A percentile compares a stretch with the other conserved stretches of the same genome.
These are phyloP conservation scores for Synchiropus splendidus DNA, from an alignment of 2,113 vertebrate genomes.

Conservation along the genomic window DNA sequence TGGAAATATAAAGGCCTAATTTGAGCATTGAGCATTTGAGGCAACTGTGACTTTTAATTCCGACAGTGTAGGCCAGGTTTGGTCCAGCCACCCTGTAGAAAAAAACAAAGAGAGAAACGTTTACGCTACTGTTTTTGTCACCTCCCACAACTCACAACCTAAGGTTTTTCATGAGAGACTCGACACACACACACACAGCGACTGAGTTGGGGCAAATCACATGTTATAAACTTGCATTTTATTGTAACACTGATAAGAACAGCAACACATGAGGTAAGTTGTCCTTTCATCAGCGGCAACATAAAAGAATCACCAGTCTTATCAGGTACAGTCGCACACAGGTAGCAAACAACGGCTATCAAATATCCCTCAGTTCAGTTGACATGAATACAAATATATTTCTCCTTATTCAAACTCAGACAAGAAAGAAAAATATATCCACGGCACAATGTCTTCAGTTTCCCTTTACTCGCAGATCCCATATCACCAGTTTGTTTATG, in stretches of 20 bases:
- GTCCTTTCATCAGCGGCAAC: slow-evolving; percentile 48
- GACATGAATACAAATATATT: slow-evolving; percentile 52
- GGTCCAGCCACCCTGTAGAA: no score
- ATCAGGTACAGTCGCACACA: slow-evolving; percentile 47
- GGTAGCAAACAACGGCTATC: slow-evolving; percentile 37
- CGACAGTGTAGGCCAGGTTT: no score
- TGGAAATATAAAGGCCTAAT: no score
- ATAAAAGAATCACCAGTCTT: slow-evolving; percentile 54
- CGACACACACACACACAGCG: no score
- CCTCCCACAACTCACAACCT: no score
- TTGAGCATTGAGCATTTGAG: no score
- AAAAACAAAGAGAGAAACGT: no score
- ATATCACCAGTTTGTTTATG: slow-evolving; percentile 29
- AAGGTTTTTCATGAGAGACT: no score
- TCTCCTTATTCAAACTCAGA: slow-evolving; percentile 14
- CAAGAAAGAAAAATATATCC: slow-evolving; percentile 31
- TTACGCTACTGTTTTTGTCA: no score
- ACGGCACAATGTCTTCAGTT: slow-evolving; percentile 25
- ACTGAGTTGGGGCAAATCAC: slow-evolving; percentile 20
- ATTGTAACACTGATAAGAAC: slow-evolving; percentile 87
- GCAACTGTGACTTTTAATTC: no score
- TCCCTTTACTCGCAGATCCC: slow-evolving; percentile 23
- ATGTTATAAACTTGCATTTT: slow-evolving; percentile 73
- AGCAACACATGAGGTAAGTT: slow-evolving; percentile 92
- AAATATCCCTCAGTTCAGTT: slow-evolving; percentile 28